Base-by-base conservation (phyloP, 1,140 invertebrate genomes). In the Rhagoletis pomonella region DNA sequence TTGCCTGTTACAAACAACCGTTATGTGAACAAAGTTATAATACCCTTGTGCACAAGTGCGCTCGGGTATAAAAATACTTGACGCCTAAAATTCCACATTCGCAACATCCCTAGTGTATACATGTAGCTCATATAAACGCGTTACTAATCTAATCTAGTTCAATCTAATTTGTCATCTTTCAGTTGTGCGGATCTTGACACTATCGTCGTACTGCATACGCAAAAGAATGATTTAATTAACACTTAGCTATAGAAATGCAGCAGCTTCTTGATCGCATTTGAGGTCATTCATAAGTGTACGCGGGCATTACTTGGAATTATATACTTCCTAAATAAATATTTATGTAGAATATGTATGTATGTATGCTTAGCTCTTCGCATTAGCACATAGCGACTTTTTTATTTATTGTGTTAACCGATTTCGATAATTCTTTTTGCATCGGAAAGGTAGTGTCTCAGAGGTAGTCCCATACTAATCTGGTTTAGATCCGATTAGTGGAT, bases 81-180 rank as follows among this genome's bases (percentile, higher is more conserved):
- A 29, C 29, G 29, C 1, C 29, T 29, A 29, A 29, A 29, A 29
- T 29, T 29, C 29, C 29, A 29, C 29, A 29, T 29, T 29, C 29
- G 29, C 29, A 29, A 29, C 29, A 29, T 29, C 29, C 1, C 29
- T 29, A 29, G 29, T 29, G 29, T 29, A 29, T 29, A 29, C 29
- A 29, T 29, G 29, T 29, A 29, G 29, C 29, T 29, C 29, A 29
- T 29, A 29, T 29, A 29, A 29, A 29, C 29, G 29, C 29, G 29
- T 29, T 29, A 29, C 47, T 81, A 50, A 81, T 55, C 73, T 81
- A 81, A 81, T 81, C 73, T 42, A 81, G 73, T 55, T 81, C 73
- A 81, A 81, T 81, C 73, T 81, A 81, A 81, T 81, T 81, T 81
- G 73, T 12, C 47, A 55, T 81, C 29, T n/a, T 19, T 44, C 7